Conservation (phyloP, 30 jellyfish, hydroid and myxozoan species). For the Euphysa ruthae region DNA sequence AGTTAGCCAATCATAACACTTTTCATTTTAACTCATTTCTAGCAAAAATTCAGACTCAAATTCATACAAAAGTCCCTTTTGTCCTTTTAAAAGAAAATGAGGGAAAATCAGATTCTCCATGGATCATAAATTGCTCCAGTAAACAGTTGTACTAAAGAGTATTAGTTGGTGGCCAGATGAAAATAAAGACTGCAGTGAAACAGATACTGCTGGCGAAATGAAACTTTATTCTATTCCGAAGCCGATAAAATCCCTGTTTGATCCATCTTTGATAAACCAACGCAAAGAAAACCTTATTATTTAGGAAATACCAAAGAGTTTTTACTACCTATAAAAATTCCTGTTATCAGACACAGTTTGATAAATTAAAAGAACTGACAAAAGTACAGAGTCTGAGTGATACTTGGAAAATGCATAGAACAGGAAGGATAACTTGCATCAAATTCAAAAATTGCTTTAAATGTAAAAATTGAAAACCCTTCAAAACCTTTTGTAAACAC, state of each 20-base stretch:
- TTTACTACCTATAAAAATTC: not conserved
- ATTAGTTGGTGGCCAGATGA: not conserved
- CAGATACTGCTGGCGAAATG: not conserved
- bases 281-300: not conserved
- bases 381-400: not conserved
- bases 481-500: not conserved
- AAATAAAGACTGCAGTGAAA: not conserved
- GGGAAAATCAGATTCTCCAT: too few relatives aligned
- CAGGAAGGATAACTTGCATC: not conserved
- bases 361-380: not conserved
- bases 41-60: too few relatives aligned
- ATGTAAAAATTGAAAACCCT: not conserved
- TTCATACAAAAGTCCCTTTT: too few relatives aligned
- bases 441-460: not conserved
- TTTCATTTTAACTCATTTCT: too few relatives aligned
- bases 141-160: not conserved
- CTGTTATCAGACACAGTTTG: not conserved
- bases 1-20: too few relatives aligned
- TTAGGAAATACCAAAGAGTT: not conserved
- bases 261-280: not conserved
- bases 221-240: not conserved
- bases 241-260: not conserved
- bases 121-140: too few relatives aligned
- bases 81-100: too few relatives aligned
- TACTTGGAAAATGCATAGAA: not conserved